Evolutionary conservation across 2,888 invertebrate genomes (phyloP), one percentile per base, ranked within the genome.

Genomic region (Cryptocephalus moraei): DNA sequence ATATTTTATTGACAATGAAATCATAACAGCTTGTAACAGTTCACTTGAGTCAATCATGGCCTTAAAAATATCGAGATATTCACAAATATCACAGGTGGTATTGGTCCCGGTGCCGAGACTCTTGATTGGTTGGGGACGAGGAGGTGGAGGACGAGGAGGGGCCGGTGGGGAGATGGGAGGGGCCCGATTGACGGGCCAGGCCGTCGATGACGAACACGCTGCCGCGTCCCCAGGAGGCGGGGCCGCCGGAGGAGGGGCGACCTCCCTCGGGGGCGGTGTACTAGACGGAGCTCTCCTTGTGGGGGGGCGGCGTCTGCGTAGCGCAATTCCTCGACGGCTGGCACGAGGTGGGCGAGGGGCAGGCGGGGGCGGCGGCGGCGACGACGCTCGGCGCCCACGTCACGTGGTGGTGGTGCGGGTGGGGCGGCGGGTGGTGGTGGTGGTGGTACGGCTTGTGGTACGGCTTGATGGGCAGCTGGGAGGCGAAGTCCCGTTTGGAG

Each of bases 21-120:
- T 67, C 59, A 66, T 69, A 69, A 69, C 68, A 68, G 64, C 65
- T 36, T 48, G 51, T 61, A 66, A 66, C 63, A 63, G 62, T 62
- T 55, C 59, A 56, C 57, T 63, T 55, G 54, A 54, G 49, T 54
- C 34, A 51, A 39, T 40, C 50, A 56, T 57, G 62, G 59, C 66
- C 65, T 67, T 66, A 66, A 65, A 67, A 64, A 66, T 67, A 32
- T 33, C 62, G 64, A 68, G 67, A 68, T 70, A 70, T 69, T 70
- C 69, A 69, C 70, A 70, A 69, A 65, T 70, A 70, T 70, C 70
- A 70, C 70, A 70, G 69, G 70, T 70, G 70, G 67, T 66, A 69
- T 70, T 70, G 70, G 70, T 70, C 69, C 69, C 67, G 67, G 62
- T 66, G 64, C 65, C 68, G 67, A 68, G 66, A 67, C 68, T 62